Evolutionary conservation across 2,797 vertebrate species (phyloP).

Genomic region (Xenopus petersii): DNA sequence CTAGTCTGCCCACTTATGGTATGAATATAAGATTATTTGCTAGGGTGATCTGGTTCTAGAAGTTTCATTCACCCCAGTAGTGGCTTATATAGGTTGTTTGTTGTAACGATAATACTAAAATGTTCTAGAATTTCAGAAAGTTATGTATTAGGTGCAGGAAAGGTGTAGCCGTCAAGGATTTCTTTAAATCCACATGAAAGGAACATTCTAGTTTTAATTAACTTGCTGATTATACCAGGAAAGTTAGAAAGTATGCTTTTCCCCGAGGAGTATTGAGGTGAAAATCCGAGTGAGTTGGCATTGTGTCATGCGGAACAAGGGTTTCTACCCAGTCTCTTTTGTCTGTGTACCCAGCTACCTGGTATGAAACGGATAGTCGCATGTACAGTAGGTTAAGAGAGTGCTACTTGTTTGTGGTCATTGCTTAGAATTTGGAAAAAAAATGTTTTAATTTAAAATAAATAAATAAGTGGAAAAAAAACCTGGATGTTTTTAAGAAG

Average conservation of each 20-base stretch:
- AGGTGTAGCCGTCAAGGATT: slow-evolving; percentile 12
- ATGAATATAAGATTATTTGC: background rate
- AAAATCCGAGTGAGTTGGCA: too few species aligned
- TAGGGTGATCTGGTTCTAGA: background rate
- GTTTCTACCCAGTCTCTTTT: background rate
- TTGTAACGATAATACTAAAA: background rate
- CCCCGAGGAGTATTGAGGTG: background rate
- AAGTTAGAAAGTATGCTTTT: slow-evolving; percentile 7
- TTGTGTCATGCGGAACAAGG: too few species aligned
- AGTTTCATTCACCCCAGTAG: background rate
- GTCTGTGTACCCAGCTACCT: background rate
- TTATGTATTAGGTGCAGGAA: slow-evolving; percentile 17
- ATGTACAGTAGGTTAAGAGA: slow-evolving; percentile 30
- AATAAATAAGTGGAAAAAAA: background rate
- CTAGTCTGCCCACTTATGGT: slow-evolving; percentile 5
- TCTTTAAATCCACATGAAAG: slow-evolving; percentile 9
- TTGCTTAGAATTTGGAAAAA: slow-evolving; percentile 16
- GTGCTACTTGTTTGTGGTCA: slow-evolving; percentile 26
- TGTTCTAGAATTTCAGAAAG: slow-evolving; percentile 5
- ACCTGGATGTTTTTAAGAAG: background rate
- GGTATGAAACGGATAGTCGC: slow-evolving; percentile 21
- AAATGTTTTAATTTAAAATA: slow-evolving; percentile 35
- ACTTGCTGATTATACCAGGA: slow-evolving; percentile 11
- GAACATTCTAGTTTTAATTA: slow-evolving; percentile 14
- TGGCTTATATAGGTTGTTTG: background rate